Evolutionary conservation across 1,140 invertebrate genomes (phyloP).

Genomic region (Neodiprion fabricii): DNA sequence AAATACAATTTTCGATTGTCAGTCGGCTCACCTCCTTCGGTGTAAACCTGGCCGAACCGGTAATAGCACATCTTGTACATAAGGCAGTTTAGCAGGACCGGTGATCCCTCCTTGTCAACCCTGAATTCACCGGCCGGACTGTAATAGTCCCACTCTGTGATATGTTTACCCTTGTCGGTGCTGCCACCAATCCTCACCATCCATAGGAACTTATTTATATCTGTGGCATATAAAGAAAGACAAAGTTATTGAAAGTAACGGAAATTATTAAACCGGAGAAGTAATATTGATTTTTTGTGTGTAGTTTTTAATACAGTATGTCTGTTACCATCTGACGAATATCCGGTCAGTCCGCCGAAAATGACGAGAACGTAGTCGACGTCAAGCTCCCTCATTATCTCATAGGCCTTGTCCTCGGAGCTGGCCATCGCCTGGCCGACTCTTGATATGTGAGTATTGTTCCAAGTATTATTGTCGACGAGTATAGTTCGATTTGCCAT

Average conservation of each 20-base stretch:
- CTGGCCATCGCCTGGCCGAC: constrained; percentile 98
- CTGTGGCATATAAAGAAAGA: constrained; percentile 56
- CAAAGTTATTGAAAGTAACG: constrained; percentile 9
- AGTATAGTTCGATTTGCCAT: constrained; percentile 98
- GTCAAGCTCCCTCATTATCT: constrained; percentile 96
- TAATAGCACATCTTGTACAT: constrained; percentile 99
- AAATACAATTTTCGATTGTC: constrained; percentile 7
- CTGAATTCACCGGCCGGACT: constrained; percentile 92
- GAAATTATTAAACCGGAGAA: neutral
- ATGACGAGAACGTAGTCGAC: constrained; percentile 98
- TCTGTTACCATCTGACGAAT: constrained; percentile 91
- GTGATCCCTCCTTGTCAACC: constrained; percentile 89
- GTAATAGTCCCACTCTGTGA: constrained; percentile 97
- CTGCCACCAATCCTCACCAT: constrained; percentile 98
- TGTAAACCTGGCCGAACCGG: constrained; percentile 92
- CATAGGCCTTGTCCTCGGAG: constrained; percentile 93
- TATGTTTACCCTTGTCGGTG: constrained; percentile 92
- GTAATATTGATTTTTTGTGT: neutral
- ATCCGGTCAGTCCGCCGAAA: constrained; percentile 97
- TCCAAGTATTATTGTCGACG: constrained; percentile 99
- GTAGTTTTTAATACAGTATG: constrained; percentile 11
- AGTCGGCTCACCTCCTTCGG: constrained; percentile 82
- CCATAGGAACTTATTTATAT: constrained; percentile 99
- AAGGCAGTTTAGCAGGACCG: constrained; percentile 86
- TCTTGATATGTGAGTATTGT: constrained; percentile 97